Evolutionary conservation across 2,888 invertebrate genomes (phyloP).

Genomic region (Drosophila diplacantha): DNA sequence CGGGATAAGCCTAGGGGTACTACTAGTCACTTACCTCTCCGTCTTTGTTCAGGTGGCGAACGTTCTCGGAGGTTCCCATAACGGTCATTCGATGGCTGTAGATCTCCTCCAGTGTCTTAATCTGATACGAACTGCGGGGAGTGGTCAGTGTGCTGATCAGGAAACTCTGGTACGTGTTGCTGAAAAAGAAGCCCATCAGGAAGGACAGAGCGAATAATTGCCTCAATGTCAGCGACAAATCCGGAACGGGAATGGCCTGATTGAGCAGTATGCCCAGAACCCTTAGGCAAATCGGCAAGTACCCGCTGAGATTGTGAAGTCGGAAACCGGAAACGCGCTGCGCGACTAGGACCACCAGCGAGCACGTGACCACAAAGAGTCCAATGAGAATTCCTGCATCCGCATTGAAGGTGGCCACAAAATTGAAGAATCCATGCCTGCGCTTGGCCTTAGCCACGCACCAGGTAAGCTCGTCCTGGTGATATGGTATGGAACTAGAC

Average conservation of each 20-base stretch:
- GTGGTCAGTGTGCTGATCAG: conserved; percentile 75
- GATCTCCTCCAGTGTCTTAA: conserved; percentile 72
- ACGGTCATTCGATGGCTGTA: conserved; percentile 67
- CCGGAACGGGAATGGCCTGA: conserved; percentile 50
- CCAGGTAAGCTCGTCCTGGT: conserved; percentile 78
- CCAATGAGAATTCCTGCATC: conserved; percentile 53
- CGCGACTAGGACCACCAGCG: conserved; percentile 50
- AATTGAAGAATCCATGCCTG: conserved; percentile 70
- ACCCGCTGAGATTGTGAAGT: conserved; percentile 37
- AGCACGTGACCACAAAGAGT: conserved; percentile 53
- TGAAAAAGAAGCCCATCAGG: conserved; percentile 69
- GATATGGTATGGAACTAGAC: conserved; percentile 74
- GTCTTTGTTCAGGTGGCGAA: conserved; percentile 71
- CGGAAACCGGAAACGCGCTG: conserved; percentile 45
- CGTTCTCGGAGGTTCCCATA: conserved; percentile 72
- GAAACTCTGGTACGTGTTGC: conserved; percentile 75
- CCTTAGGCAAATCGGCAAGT: conserved; percentile 46
- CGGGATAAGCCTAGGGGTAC: not conserved
- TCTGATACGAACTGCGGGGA: conserved; percentile 69
- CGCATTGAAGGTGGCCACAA: conserved; percentile 62
- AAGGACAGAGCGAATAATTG: conserved; percentile 55
- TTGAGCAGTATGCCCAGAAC: conserved; percentile 62
- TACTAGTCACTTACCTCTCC: conserved; percentile 61
- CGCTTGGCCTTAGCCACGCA: conserved; percentile 74
- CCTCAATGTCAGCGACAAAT: conserved; percentile 50